A percentile compares a stretch with the other conserved stretches of the same genome.
Conservation (phyloP, 2,113 vertebrate genomes). For the Nesospiza acunhae region DNA sequence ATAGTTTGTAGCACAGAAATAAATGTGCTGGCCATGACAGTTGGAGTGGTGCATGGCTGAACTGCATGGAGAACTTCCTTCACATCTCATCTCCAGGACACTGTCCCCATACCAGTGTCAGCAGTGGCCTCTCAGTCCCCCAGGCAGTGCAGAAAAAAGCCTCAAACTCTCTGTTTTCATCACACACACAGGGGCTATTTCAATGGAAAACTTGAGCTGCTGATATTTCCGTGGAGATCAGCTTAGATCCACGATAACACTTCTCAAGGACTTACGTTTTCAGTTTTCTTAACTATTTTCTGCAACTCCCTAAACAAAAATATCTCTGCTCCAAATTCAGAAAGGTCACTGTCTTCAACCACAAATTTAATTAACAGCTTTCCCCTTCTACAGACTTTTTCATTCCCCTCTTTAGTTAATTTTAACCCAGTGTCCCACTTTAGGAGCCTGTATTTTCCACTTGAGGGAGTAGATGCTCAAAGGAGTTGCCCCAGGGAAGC, state of each 20-base stretch:
- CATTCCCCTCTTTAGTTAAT: neutral
- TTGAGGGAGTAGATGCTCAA: neutral
- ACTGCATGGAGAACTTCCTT: neutral
- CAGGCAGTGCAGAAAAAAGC: neutral
- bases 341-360: neutral
- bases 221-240: neutral
- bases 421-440: neutral
- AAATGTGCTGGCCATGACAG: neutral
- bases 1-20: neutral
- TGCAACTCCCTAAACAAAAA: constrained; percentile 35
- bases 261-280: neutral
- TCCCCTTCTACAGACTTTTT: neutral
- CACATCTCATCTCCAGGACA: neutral
- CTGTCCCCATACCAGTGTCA: neutral
- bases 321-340: neutral
- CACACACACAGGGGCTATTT: neutral
- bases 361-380: constrained; percentile 19
- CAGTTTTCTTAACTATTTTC: constrained; percentile 14
- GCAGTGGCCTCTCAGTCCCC: neutral
- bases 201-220: neutral
- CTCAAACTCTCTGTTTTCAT: neutral
- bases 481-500: neutral
- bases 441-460: neutral
- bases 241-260: neutral
- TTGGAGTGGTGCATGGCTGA: neutral